Base-by-base conservation (phyloP, 2,888 invertebrate genomes). In the Lasioglossum leucozonium region DNA sequence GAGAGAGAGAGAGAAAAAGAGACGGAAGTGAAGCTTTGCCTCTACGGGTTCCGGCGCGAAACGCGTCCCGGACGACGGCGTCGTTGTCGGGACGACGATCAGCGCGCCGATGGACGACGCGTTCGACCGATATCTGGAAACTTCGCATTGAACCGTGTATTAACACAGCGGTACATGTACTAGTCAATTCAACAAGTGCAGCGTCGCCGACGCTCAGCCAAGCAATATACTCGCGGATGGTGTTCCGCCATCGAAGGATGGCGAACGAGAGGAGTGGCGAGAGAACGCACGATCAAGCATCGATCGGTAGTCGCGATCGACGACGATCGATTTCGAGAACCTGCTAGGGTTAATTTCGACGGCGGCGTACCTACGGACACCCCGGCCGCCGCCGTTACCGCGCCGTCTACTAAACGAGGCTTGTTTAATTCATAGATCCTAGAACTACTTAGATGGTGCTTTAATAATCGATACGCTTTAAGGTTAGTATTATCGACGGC, bases 181-280 rank as follows among this genome's bases (percentile, higher is more conserved):
- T 92, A 93, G 94, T 94, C 93, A 93, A 94, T 94, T 93, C 89
- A 91, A 55, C 77, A 77, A 92, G 90, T 90, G 91, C 90, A 91
- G 91, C 91, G 93, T 91, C 90, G 92, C 79, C 89, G 88, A 91
- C 91, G 91, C 90, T 93, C 89, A 89, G 88, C 88, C 89, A 93
- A 91, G 91, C 90, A 92, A 92, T 92, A 93, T 90, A 88, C 89
- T 83, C 88, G 89, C 85, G 72, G 62, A 42, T 69, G 74, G 44
- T 44, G 34, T 34, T 30, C 44, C 13, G 26, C 26, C 16, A n/a
- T n/a, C n/a, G 34, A 34, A n/a, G n/a, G 34, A 34, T 5, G 26
- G 10, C 2, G 58, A n/a, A 4, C 13, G 26, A 26, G 4, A 11
- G 26, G 11, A 13, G 58, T 22, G 67, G 16, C 73, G 62, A 37